Conservation (phyloP, 2,888 invertebrate species). For the Acronicta psi region DNA sequence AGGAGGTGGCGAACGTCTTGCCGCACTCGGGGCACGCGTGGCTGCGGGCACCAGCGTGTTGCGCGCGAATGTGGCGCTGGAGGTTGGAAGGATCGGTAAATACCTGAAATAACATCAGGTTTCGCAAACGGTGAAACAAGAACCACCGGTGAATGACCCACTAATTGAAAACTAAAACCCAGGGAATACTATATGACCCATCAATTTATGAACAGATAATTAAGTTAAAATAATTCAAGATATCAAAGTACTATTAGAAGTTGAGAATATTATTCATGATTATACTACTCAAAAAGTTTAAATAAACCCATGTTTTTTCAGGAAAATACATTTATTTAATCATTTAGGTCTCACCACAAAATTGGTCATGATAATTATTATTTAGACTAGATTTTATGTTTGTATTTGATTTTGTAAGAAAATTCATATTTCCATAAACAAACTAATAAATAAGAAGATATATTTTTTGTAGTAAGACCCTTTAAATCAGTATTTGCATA, state of each 20-base stretch:
- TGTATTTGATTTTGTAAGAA: too few relatives aligned
- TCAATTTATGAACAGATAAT: slow-evolving; percentile 3
- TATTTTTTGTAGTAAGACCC: not conserved
- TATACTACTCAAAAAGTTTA: slow-evolving; percentile 1
- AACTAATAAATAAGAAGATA: too few relatives aligned
- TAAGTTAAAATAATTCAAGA: not conserved
- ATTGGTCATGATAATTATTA: not conserved
- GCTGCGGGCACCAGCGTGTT: slow-evolving; percentile 98
- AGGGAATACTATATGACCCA: slow-evolving; percentile 35
- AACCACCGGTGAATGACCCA: slow-evolving; percentile 52
- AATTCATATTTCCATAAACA: too few relatives aligned
- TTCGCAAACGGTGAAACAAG: slow-evolving; percentile 76
- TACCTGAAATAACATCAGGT: slow-evolving; percentile 92
- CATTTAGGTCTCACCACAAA: slow-evolving; percentile 1
- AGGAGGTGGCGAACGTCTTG: slow-evolving; percentile 99
- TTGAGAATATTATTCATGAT: slow-evolving; percentile 23
- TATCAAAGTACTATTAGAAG: slow-evolving; percentile 3
- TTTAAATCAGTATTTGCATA: not conserved
- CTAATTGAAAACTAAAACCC: slow-evolving; percentile 47
- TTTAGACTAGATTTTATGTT: too few relatives aligned
- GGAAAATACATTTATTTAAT: slow-evolving; percentile 23
- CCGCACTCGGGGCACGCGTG: slow-evolving; percentile 99
- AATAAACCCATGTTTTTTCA: slow-evolving; percentile 53
- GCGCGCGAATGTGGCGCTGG: slow-evolving; percentile 98
- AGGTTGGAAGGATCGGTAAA: slow-evolving; percentile 99